These are phyloP conservation scores for Mustelus asterias DNA, from an alignment of 2,113 vertebrate species.

Conservation along the genomic window DNA sequence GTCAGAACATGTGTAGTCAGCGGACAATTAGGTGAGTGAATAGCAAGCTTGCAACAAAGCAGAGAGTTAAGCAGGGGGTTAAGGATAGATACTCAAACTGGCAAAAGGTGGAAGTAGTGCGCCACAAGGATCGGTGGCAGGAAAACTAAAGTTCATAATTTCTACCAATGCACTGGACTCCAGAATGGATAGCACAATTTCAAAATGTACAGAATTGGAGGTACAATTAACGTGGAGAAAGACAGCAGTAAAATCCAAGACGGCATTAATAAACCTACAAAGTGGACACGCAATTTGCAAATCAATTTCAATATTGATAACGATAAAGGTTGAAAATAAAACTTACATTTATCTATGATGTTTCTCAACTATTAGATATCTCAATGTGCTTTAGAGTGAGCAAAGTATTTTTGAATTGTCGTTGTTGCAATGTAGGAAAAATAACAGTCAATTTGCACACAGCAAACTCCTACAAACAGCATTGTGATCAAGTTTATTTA, in stretches of 20 bases:
- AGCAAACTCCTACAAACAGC: no score
- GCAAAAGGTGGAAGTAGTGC: not conserved
- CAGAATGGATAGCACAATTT: not conserved
- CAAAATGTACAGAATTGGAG: not conserved
- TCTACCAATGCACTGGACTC: not conserved
- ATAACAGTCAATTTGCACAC: not conserved
- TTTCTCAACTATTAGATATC: no score
- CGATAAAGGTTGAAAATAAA: no score
- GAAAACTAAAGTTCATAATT: not conserved
- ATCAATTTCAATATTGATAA: not conserved
- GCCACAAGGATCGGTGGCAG: not conserved
- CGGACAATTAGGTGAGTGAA: not conserved
- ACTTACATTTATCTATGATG: no score
- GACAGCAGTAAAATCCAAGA: not conserved
- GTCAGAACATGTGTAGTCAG: not conserved
- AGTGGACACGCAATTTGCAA: not conserved
- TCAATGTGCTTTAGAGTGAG: not conserved
- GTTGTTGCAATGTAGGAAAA: not conserved
- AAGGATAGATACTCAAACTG: not conserved
- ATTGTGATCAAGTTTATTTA: no score
- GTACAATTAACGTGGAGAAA: not conserved
- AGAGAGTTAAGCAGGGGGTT: not conserved
- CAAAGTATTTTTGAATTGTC: not conserved
- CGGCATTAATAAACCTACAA: not conserved
- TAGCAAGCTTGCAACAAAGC: not conserved